These are phyloP conservation scores for Torymus texanus DNA, from an alignment of 2,888 invertebrate species.

Conservation along the genomic window DNA sequence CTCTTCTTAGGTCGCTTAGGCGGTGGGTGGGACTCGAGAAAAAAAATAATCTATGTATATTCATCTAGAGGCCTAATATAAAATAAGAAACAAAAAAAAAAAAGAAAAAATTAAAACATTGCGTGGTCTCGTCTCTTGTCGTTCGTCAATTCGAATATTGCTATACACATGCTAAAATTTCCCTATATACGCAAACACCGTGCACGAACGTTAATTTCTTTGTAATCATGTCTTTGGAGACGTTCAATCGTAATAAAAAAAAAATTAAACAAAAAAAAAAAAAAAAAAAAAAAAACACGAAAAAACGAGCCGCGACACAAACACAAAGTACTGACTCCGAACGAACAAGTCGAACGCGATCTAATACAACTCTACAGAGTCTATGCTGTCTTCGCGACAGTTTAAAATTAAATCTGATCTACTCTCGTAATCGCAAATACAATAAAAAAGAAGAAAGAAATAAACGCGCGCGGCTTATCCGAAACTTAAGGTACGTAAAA, in stretches of 20 bases:
- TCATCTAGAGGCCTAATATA: slow-evolving; percentile 29
- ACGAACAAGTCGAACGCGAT: slow-evolving; percentile 32
- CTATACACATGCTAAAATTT: slow-evolving; percentile 46
- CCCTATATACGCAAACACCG: background rate
- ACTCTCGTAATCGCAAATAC: background rate
- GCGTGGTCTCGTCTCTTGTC: slow-evolving; percentile 49
- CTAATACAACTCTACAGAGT: slow-evolving; percentile 41
- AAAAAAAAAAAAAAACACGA: slow-evolving; percentile 25
- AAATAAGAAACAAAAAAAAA: slow-evolving; percentile 49
- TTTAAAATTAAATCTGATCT: too few species aligned
- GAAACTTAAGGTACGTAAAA: slow-evolving; percentile 43
- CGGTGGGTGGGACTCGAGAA: slow-evolving; percentile 58
- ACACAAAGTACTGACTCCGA: slow-evolving; percentile 53
- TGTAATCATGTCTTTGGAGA: slow-evolving; percentile 57
- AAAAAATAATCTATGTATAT: slow-evolving; percentile 39
- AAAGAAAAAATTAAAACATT: slow-evolving; percentile 54
- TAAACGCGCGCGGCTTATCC: slow-evolving; percentile 23
- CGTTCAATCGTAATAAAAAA: slow-evolving; percentile 39
- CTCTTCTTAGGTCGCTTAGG: slow-evolving; percentile 55
- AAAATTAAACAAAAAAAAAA: slow-evolving; percentile 9
- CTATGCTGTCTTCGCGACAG: background rate
- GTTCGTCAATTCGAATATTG: slow-evolving; percentile 34
- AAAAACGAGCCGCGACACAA: slow-evolving; percentile 49
- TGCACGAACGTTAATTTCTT: slow-evolving; percentile 41
- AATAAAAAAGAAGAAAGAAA: slow-evolving; percentile 15